Evolutionary conservation across 2,113 vertebrate genomes (phyloP), one percentile per base, ranked within the genome.

Genomic region (Meles meles): DNA sequence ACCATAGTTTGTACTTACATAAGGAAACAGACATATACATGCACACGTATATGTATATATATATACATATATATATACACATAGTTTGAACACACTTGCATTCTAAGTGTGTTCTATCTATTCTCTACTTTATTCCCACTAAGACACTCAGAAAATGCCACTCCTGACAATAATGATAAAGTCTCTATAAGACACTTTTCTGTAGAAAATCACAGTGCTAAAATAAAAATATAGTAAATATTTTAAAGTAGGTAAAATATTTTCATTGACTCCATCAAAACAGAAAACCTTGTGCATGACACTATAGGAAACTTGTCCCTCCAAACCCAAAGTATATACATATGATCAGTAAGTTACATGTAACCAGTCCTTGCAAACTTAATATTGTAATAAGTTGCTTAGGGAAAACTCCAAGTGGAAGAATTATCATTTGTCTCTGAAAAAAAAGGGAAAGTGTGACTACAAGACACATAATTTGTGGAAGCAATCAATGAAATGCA

Each of bases 401-500:
- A 52, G 77, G 71, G 49, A 96, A 96, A 94, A 85, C 44, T 93
- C 76, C 37, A 90, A 96, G 15, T 4, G 83, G 7, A 90, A 96
- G 59, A 84, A 93, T 93, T 80, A 92, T 39, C 83, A 92, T 77
- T 84, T 96, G 65, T 88, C 67, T 94, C 82, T 65, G 55, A 95
- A 96, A 93, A 87, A 31, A 14, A 17, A 59, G 17, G 52, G 5
- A 61, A 74, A 44, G 47, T 52, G 61, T 77, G 39, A 93, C 88
- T 92, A 42, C 44, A 61, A 95, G 72, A 87, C 55, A 86, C 61
- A 94, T 91, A 97, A 96, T 97, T 97, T 97, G 77, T 88, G 89
- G 94, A 96, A 94, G 81, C 81, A 97, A 97, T 97, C 97, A 94
- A 91, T 91, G 67, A 90, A 96, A 96, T 83, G 42, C 49, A 92